Percentiles rank a stretch among this genome's conserved stretches.
Conservation (phyloP, 2,797 vertebrate genomes). For the Danio albolineatus region DNA sequence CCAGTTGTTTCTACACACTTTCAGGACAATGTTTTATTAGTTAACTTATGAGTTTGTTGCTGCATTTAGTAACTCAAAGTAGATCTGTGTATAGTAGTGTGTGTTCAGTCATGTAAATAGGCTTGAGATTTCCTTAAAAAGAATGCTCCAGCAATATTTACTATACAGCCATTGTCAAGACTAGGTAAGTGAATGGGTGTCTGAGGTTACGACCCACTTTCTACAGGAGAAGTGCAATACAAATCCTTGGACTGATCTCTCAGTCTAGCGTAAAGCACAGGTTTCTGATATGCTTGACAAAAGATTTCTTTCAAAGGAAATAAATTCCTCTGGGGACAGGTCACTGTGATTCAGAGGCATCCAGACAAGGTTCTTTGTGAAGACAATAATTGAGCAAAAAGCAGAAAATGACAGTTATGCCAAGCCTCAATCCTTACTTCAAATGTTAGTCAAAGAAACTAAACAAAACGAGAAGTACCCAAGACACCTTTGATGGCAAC, state of each 20-base stretch:
- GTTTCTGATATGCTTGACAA: constrained; percentile 25
- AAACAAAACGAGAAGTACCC: constrained; percentile 10
- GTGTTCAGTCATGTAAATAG: not conserved
- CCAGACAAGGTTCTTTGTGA: constrained; percentile 31
- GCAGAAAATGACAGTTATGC: constrained; percentile 10
- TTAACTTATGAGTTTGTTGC: too few species aligned
- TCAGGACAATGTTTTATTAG: too few species aligned
- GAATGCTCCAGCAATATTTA: not conserved
- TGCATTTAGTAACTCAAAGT: too few species aligned
- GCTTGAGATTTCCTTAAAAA: not conserved
- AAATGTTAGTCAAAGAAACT: not conserved
- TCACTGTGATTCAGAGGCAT: constrained; percentile 15
- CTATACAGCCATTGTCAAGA: not conserved
- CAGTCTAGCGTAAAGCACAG: not conserved
- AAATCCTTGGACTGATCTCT: constrained; percentile 5
- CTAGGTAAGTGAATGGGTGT: not conserved
- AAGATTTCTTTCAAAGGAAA: constrained; percentile 12
- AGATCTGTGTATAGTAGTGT: too few species aligned
- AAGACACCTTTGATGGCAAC: not conserved
- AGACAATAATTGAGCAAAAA: constrained; percentile 6
- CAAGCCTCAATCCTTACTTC: not conserved
- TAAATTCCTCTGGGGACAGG: constrained; percentile 22
- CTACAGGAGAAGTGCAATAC: not conserved
- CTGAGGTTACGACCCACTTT: not conserved
- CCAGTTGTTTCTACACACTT: too few species aligned